Conservation (phyloP, 2,888 invertebrate genomes). For the Trypoxylon attenuatum region DNA sequence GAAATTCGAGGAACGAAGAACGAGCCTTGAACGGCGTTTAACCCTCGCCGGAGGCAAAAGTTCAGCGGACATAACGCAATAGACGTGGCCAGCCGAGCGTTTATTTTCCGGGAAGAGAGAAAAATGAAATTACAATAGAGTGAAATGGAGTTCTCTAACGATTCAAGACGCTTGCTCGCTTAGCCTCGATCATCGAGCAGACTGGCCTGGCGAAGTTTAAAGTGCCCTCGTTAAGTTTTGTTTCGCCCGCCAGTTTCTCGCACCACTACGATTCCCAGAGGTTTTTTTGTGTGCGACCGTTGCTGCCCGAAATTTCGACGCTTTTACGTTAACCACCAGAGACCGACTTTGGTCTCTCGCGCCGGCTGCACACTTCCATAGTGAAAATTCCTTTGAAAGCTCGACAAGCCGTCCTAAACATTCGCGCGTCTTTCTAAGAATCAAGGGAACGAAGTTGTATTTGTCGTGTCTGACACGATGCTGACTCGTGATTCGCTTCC, state of each 20-base stretch:
- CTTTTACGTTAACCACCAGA: neutral
- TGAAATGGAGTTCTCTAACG: slow-evolving; percentile 62
- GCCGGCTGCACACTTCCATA: no score
- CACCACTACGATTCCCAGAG: neutral
- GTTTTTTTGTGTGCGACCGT: slow-evolving; percentile 3
- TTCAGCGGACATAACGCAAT: slow-evolving; percentile 58
- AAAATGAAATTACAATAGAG: slow-evolving; percentile 66
- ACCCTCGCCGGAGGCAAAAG: slow-evolving; percentile 54
- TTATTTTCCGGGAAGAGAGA: slow-evolving; percentile 63
- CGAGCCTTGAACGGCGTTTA: slow-evolving; percentile 52
- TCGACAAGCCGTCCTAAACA: no score
- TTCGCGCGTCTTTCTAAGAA: no score
- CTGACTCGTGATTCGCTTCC: no score
- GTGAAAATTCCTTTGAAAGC: no score
- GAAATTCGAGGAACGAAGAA: slow-evolving; percentile 6
- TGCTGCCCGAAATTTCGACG: neutral
- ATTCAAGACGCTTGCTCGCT: slow-evolving; percentile 30
- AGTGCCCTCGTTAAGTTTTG: slow-evolving; percentile 46
- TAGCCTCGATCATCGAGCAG: slow-evolving; percentile 24
- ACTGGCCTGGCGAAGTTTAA: slow-evolving; percentile 34
- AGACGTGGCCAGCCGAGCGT: slow-evolving; percentile 61
- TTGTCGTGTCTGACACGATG: no score
- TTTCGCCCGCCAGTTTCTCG: slow-evolving; percentile 36
- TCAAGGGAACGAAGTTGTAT: no score
- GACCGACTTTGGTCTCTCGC: neutral